Conservation (phyloP, 2,797 vertebrate species). For the Synanceia verrucosa region DNA sequence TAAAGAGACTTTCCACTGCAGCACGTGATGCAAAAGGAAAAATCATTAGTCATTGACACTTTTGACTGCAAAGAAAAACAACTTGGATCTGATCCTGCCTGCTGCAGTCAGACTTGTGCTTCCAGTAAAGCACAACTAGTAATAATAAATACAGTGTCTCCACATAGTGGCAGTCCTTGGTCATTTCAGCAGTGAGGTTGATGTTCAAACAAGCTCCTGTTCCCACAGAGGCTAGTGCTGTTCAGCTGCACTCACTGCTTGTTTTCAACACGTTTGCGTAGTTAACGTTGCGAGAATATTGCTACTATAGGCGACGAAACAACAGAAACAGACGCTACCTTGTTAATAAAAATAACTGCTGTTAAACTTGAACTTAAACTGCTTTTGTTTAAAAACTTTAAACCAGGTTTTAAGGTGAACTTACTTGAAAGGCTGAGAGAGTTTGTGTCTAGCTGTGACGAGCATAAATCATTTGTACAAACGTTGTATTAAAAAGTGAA, state of each 20-base stretch:
- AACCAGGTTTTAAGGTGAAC: neutral
- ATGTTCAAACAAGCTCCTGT: neutral
- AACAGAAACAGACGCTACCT: neutral
- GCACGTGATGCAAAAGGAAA: no score
- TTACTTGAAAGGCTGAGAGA: neutral
- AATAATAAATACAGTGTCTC: conserved; percentile 10
- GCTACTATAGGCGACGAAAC: neutral
- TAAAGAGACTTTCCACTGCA: no score
- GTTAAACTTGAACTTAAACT: neutral
- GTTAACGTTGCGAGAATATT: neutral
- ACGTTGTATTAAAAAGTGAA: neutral
- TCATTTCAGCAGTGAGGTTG: neutral
- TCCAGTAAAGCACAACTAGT: neutral
- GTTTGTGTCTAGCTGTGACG: rapidly evolving
- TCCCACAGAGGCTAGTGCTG: rapidly evolving
- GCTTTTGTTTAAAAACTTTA: neutral
- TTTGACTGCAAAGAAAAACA: neutral
- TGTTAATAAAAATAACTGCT: neutral
- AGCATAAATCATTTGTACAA: neutral
- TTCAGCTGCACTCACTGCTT: neutral
- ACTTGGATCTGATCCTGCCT: neutral
- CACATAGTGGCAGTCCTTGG: conserved; percentile 35
- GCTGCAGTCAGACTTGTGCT: no score
- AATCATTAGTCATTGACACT: no score
- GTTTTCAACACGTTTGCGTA: neutral